These are phyloP conservation scores for Stichopus horrens DNA, from an alignment of 53 echinoderm and acorn worm genomes.

Conservation along the genomic window DNA sequence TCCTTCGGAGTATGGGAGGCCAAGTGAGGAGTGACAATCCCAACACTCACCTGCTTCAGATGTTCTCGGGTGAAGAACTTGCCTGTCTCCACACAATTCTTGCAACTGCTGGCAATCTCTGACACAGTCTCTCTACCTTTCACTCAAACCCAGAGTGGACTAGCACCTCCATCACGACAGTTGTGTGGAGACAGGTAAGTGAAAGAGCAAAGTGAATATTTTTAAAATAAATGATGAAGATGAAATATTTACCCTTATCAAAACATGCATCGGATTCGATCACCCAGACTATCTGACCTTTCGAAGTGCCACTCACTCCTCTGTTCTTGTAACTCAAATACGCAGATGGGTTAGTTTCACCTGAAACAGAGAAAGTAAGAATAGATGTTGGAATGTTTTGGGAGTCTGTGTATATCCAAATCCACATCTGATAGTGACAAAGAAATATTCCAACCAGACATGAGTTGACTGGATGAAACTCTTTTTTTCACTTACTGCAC, in stretches of 20 bases:
- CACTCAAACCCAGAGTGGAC: background rate
- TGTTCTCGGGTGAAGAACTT: background rate
- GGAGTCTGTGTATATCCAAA: too few species aligned
- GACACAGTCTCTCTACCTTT: background rate
- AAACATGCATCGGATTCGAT: slow-evolving; percentile 78
- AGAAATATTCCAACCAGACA: too few species aligned
- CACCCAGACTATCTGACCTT: slow-evolving; percentile 96
- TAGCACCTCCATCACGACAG: background rate
- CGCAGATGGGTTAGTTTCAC: slow-evolving; percentile 80
- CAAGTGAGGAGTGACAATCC: background rate
- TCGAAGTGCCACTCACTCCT: slow-evolving; percentile 86
- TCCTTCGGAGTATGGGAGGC: background rate
- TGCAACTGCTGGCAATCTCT: background rate
- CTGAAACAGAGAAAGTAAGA: slow-evolving; percentile 42
- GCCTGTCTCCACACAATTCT: background rate
- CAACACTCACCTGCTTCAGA: background rate
- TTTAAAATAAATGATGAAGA: too few species aligned
- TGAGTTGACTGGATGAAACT: too few species aligned
- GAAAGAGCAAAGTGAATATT: too few species aligned
- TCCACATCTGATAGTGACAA: too few species aligned
- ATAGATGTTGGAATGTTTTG: background rate
- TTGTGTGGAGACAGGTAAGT: background rate
- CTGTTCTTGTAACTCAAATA: slow-evolving; percentile 95
- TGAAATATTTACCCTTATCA: slow-evolving; percentile 62
- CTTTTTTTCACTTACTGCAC: too few species aligned